A percentile compares a stretch with the other conserved stretches of the same genome.
These are phyloP conservation scores for Sinocyclocheilus maitianheensis DNA, from an alignment of 2,113 vertebrate genomes.

Conservation along the genomic window DNA sequence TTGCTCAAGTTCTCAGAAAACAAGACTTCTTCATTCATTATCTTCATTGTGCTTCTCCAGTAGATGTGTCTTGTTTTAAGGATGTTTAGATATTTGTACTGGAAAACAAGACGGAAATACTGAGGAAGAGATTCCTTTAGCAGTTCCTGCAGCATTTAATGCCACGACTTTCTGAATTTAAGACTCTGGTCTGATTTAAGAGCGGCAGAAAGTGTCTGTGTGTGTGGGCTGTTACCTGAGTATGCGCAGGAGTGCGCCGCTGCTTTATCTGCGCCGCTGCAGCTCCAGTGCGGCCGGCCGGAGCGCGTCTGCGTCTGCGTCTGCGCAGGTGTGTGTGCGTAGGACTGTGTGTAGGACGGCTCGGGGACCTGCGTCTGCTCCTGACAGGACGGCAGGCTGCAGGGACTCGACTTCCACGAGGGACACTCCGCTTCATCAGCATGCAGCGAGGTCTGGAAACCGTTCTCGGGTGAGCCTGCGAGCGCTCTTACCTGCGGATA, in stretches of 20 bases:
- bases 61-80: too few relatives aligned
- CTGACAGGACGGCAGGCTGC: slow-evolving; percentile 61
- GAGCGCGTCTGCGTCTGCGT: too few relatives aligned
- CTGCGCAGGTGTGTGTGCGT: slow-evolving; percentile 71
- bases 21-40: too few relatives aligned
- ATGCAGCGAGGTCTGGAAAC: slow-evolving; percentile 75
- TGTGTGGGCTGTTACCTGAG: slow-evolving; percentile 1
- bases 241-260: slow-evolving; percentile 65
- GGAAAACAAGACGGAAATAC: too few relatives aligned
- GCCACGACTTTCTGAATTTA: too few relatives aligned
- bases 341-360: slow-evolving; percentile 66
- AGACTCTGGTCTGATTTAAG: neutral
- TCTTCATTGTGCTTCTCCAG: too few relatives aligned
- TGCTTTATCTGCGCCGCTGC: slow-evolving; percentile 73
- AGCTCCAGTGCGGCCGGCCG: slow-evolving; percentile 74
- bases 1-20: too few relatives aligned
- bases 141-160: too few relatives aligned
- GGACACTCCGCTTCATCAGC: slow-evolving; percentile 77
- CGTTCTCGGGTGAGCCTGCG: neutral
- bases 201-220: too few relatives aligned
- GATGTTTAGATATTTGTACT: too few relatives aligned
- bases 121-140: too few relatives aligned
- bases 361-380: slow-evolving; percentile 74
- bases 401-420: slow-evolving; percentile 77
- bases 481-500: slow-evolving; percentile 81